Conservation (phyloP, 2,797 vertebrate genomes). For the Phoebastria nigripes region DNA sequence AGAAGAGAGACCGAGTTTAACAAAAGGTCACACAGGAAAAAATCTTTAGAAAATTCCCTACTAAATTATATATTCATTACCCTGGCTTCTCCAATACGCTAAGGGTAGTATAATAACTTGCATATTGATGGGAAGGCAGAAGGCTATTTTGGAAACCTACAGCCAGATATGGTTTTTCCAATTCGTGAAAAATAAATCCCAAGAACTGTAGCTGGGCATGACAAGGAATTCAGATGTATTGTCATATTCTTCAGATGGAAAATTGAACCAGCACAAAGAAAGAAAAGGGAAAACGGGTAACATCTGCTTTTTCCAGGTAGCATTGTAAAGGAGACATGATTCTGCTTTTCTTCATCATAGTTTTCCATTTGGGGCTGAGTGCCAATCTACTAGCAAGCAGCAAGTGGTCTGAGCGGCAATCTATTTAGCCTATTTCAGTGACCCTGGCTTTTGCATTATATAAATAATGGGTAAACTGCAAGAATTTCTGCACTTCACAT, state of each 20-base stretch:
- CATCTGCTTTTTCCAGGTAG: background rate
- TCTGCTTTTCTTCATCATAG: background rate
- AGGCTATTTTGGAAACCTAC: background rate
- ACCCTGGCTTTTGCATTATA: background rate
- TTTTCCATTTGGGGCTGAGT: background rate
- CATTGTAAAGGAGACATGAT: background rate
- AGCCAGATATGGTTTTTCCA: background rate
- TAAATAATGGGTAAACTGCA: background rate
- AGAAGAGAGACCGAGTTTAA: background rate
- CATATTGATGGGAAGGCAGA: background rate
- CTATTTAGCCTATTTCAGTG: background rate
- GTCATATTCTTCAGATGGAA: background rate
- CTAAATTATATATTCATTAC: background rate
- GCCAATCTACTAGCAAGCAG: background rate
- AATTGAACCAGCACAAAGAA: background rate
- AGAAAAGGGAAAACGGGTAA: background rate
- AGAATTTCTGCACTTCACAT: background rate
- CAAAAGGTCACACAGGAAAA: background rate
- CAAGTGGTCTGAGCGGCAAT: background rate
- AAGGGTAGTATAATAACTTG: background rate
- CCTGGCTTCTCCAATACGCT: background rate
- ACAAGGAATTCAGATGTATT: background rate
- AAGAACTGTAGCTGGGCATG: background rate
- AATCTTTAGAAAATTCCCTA: background rate
- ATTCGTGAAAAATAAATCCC: background rate